Conservation (phyloP, 2,113 vertebrate species). For the Microcebus tavaratra region DNA sequence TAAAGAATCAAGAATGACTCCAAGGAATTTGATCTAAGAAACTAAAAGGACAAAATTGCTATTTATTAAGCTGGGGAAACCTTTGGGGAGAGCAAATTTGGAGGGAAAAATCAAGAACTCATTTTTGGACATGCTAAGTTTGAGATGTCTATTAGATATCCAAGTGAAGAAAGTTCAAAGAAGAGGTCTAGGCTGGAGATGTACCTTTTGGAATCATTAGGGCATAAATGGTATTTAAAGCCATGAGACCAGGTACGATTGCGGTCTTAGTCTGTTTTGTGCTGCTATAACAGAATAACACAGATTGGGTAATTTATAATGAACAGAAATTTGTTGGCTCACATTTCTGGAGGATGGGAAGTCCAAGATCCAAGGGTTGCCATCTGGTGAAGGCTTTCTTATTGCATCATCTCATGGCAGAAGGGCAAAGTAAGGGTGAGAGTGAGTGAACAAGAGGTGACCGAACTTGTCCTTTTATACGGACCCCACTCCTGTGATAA, state of each 20-base stretch:
- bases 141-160: not conserved
- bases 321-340: not conserved
- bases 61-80: not conserved
- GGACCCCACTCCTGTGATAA: not conserved
- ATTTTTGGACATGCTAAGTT: too few relatives aligned
- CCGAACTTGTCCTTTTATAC: not conserved
- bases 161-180: not conserved
- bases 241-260: not conserved
- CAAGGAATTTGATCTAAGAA: not conserved
- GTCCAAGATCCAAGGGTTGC: not conserved
- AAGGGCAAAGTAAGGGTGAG: not conserved
- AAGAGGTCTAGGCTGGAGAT: not conserved
- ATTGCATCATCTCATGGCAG: not conserved
- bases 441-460: not conserved
- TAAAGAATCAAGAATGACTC: not conserved
- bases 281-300: not conserved
- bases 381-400: not conserved
- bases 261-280: not conserved
- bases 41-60: not conserved
- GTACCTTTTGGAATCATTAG: not conserved
- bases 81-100: not conserved
- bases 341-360: not conserved
- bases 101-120: not conserved
- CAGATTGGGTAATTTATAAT: not conserved
- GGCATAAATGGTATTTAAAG: not conserved